These are phyloP conservation scores for Pelusios castaneus DNA, from an alignment of 2,113 vertebrate species.

Conservation along the genomic window DNA sequence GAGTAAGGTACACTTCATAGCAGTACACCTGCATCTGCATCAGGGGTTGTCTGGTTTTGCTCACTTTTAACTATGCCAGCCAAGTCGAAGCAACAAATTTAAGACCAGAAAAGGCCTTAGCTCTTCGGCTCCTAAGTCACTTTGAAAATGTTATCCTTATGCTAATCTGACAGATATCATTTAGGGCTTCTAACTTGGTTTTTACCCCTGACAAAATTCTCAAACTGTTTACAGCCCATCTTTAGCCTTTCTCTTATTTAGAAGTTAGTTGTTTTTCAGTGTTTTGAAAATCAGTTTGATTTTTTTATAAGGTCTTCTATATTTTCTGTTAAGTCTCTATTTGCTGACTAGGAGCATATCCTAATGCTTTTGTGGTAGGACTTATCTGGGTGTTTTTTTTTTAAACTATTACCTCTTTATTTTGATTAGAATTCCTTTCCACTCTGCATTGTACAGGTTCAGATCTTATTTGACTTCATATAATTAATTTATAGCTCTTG, in stretches of 20 bases:
- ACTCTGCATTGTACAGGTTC: neutral
- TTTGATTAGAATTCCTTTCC: neutral
- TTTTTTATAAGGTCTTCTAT: neutral
- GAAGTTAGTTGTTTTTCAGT: neutral
- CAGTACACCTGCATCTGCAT: neutral
- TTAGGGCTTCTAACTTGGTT: neutral
- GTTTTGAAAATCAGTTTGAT: neutral
- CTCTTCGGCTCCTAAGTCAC: neutral
- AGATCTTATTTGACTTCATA: neutral
- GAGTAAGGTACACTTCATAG: neutral
- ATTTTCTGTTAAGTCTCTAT: neutral
- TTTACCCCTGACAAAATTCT: neutral
- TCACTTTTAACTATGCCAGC: neutral
- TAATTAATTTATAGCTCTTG: neutral
- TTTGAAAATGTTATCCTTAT: neutral
- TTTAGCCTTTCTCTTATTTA: neutral
- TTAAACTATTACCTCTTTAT: neutral
- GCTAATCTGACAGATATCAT: neutral
- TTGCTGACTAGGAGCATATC: neutral
- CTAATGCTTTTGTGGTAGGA: neutral
- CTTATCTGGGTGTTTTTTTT: neutral
- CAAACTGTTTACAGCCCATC: neutral
- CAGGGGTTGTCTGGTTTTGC: accelerated
- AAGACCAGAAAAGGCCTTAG: neutral
- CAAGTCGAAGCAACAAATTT: neutral